Conservation (phyloP, 2,797 vertebrate species). For the Choloepus didactylus region DNA sequence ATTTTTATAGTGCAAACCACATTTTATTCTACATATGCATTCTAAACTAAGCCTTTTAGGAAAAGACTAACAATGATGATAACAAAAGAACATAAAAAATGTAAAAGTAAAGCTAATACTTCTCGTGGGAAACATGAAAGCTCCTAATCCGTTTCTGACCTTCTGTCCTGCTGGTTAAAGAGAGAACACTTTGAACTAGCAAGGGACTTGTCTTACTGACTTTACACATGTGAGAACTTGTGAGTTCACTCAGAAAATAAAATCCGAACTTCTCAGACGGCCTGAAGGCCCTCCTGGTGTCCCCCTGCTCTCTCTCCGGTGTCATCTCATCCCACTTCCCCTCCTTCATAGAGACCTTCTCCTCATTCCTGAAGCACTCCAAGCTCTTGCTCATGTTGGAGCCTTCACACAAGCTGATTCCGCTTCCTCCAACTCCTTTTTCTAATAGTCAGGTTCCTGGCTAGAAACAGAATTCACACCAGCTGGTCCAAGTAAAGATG, state of each 20-base stretch:
- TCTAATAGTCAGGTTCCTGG: neutral
- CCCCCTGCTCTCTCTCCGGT: neutral
- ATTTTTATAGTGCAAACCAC: constrained; percentile 22
- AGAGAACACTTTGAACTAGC: neutral
- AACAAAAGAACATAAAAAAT: constrained; percentile 39
- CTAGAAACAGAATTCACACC: neutral
- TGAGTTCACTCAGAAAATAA: neutral
- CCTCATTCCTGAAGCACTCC: fast-evolving
- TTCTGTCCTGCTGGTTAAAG: neutral
- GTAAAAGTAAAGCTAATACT: neutral
- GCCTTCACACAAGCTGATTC: neutral
- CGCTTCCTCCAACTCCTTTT: neutral
- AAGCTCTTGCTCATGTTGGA: neutral
- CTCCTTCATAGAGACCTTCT: neutral
- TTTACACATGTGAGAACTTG: neutral
- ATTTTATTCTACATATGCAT: constrained; percentile 24
- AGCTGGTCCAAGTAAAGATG: neutral
- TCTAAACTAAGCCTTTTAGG: constrained; percentile 10
- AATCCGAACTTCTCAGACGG: neutral
- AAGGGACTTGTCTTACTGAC: neutral
- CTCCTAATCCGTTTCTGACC: neutral
- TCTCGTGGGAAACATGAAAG: constrained; percentile 20
- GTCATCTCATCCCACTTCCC: neutral
- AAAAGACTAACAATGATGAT: constrained; percentile 49
- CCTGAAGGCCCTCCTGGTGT: neutral